phyloP scores from a whole-genome alignment of 1,140 invertebrate species.

The Vanessa atalanta region DNA sequence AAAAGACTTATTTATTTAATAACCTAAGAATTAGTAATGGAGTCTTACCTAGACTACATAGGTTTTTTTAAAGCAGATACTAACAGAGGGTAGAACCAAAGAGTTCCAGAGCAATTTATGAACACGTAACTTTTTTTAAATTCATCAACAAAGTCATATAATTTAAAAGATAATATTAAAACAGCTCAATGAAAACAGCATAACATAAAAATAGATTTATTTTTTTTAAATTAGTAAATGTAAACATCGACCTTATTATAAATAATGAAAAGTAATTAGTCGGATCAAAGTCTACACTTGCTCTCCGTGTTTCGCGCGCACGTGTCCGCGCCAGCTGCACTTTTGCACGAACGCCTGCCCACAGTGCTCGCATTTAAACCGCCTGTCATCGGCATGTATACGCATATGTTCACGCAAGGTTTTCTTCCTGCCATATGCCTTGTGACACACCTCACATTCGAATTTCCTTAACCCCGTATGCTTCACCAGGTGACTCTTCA shows the following conservation, averaged over 20 bases:
- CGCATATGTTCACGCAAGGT: constrained; percentile 76
- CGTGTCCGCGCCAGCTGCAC: constrained; percentile 48
- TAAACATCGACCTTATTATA: not conserved
- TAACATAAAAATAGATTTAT: not conserved
- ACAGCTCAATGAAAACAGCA: not conserved
- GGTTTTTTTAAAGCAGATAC: too few relatives aligned
- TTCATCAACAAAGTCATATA: too few relatives aligned
- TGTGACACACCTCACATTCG: constrained; percentile 80
- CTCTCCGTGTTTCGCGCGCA: constrained; percentile 46
- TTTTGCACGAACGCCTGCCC: constrained; percentile 44
- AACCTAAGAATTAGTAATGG: not conserved
- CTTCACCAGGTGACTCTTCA: constrained; percentile 73
- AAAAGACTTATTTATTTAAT: not conserved
- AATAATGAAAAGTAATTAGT: not conserved
- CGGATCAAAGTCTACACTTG: constrained; percentile 7
- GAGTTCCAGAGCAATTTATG: too few relatives aligned
- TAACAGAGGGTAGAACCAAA: too few relatives aligned
- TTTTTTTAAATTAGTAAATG: not conserved
- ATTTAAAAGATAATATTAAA: too few relatives aligned
- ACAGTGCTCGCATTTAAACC: constrained; percentile 58
- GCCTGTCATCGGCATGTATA: constrained; percentile 75
- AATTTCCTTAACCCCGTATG: constrained; percentile 83
- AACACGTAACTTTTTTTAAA: too few relatives aligned
- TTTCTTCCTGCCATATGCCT: constrained; percentile 78
- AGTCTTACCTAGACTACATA: too few relatives aligned